Conservation (phyloP, 2,113 vertebrate genomes). For the Etheostoma cragini region DNA sequence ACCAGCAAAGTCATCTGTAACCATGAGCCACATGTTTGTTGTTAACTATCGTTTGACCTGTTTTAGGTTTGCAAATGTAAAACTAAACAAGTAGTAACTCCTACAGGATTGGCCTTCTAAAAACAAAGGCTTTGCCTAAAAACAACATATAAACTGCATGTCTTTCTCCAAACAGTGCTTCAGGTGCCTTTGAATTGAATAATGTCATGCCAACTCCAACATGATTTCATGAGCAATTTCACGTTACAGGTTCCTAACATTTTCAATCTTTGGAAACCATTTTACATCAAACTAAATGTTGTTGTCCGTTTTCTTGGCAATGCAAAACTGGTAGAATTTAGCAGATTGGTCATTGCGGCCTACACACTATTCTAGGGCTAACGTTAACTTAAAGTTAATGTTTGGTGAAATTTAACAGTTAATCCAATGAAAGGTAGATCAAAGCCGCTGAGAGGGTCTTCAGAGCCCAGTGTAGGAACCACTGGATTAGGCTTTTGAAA, state of each 20-base stretch:
- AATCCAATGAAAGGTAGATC: constrained; percentile 16
- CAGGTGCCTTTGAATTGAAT: background rate
- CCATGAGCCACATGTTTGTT: background rate
- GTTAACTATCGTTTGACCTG: background rate
- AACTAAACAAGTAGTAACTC: background rate
- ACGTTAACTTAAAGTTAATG: constrained; percentile 33
- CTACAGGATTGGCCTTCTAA: background rate
- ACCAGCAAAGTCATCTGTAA: background rate
- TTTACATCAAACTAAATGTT: background rate
- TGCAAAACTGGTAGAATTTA: background rate
- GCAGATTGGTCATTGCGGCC: constrained; percentile 7
- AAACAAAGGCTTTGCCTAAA: background rate
- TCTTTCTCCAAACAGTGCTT: background rate
- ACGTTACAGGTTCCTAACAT: background rate
- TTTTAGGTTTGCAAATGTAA: background rate
- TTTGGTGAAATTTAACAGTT: constrained; percentile 24
- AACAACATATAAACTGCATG: background rate
- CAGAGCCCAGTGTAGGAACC: constrained; percentile 13
- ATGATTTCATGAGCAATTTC: background rate
- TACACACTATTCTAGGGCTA: background rate
- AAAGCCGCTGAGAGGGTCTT: background rate
- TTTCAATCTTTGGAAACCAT: background rate
- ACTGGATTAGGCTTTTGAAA: constrained; percentile 35
- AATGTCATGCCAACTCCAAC: background rate
- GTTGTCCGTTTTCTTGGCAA: background rate